Evolutionary conservation across 1,140 invertebrate species (phyloP), one percentile per base, ranked within the genome.

Genomic region (Musca vetustissima): DNA sequence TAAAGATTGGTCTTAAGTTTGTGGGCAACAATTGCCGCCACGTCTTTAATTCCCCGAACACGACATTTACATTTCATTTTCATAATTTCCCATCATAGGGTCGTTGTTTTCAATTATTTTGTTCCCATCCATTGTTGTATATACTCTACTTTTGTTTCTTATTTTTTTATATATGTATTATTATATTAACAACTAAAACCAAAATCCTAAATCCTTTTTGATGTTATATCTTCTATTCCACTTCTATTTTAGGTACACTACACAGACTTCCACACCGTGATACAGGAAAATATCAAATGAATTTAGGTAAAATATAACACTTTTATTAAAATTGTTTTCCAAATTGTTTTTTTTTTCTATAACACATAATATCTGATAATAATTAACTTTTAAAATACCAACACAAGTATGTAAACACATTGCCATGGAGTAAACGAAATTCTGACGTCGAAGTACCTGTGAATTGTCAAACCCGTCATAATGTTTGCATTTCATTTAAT

Each of bases 251-350:
- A 76, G 76, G 76, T 80, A 75, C 78, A 73, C 80, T 78, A 73
- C 74, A 78, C 78, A 80, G 78, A 75, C 77, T 73, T 75, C 76
- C 78, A 77, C 78, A 78, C 74, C 72, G 78, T 77, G 78, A 80
- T 77, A 76, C 76, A 75, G 78, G 76, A 77, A 80, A 80, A 80
- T 78, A 80, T 80, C 78, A 80, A 74, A 77, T 77, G 70, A 76
- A 80, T 76, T 80, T 80, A 80, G 78, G 78, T 80, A 80, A 80
- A 72, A 76, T 76, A 61, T 70, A 69, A 72, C 25, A 50, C 32
- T 69, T 49, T 4, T 43, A 8, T 43, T 8, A 28, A 28, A 28
- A 28, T 8, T 28, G 3, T 28, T 28, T 28, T 61, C 24, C 24
- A 47, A 13, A 48, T n/a, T 43, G 57, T n/a, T 43, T 49, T 11